Base-by-base conservation (phyloP, 2,797 vertebrate genomes). In the Cossypha heuglini region DNA sequence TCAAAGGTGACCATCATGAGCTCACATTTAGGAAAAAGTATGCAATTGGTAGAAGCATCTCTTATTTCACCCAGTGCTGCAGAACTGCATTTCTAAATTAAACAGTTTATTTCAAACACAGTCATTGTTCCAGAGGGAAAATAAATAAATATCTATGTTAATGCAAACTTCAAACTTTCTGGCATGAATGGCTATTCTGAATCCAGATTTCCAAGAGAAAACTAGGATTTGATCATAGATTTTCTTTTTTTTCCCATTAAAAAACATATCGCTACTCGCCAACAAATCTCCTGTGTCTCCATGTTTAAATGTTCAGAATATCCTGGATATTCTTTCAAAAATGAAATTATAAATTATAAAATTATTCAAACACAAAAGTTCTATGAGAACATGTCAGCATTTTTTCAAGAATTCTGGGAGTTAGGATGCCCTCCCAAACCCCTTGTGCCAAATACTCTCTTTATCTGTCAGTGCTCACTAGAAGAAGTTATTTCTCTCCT, bases 91-190 rank as follows among this genome's bases (percentile, higher is more conserved):
- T 52, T 52, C 31, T 31, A 52, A 98, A 88, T 98, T 98, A 98
- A 98, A 98, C 97, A 98, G 98, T 98, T 98, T 99, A 99, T 98
- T 98, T 97, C 97, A 97, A 98, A 97, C 97, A 97, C 98, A 98
- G 98, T 98, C 98, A 98, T 98, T 98, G 98, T 98, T 98, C 98
- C 97, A 98, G 96, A 97, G 97, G 97, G 96, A 97, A 98, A 98
- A 98, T 99, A 99, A 99, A 99, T 98, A 98, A 98, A 99, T 97
- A 98, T 97, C 91, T 97, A 97, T 97, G 97, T 97, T 97, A 98
- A 98, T 98, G 97, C 98, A 98, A 98, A 98, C 98, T 98, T 98
- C 97, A 98, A 98, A 98, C 91, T 98, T 97, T 98, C 92, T 98
- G 98, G 98, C 98, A 98, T 96, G 90, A 95, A 84, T 88, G 92